Base-by-base conservation (phyloP, 2,888 invertebrate genomes). In the Eupithecia vulgata region DNA sequence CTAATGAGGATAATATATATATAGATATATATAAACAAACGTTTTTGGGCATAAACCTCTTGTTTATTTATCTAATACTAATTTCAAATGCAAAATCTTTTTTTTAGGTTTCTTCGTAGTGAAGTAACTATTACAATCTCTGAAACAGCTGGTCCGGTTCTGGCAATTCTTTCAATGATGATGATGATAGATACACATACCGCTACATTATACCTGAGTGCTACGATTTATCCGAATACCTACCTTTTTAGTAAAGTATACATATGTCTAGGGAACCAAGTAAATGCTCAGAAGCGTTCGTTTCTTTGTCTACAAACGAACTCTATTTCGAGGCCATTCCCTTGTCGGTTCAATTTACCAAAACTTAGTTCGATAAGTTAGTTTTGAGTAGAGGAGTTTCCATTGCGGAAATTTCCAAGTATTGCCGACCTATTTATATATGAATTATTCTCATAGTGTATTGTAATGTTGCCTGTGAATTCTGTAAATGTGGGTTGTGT, bases 341-440 rank as follows among this genome's bases (percentile, higher is more conserved):
- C 57, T 21, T 12, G 52, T 57, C 13, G 57, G 25, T 57, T 57
- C 57, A 12, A 57, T 57, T 57, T 25, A 57, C 57, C 57, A 57
- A 25, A 57, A 57, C 25, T 57, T 57, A 57, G 57, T 57, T 57
- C 25, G 57, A 12, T 57, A 25, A 13, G 57, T 57, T 57, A 57
- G 57, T 57, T 57, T 48, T 57, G 57, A 25, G 25, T 12, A 57
- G 25, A 57, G 57, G 13, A 57, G 25, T 57, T 57, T 25, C 57
- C 13, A 57, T 57, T 57, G 1, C 25, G 57, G 57, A 57, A 57
- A 57, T 57, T 57, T 57, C 57, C 57, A 57, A 21, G 57, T 25
- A 57, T 57, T 57, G 12, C 10, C 25, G 25, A 25, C 25, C 25
- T 57, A 57, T 57, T 25, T 13, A 13, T 1, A 13, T 25, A 12